These are phyloP conservation scores for Mizuhopecten yessoensis DNA, from an alignment of 1,140 invertebrate species.

Conservation along the genomic window DNA sequence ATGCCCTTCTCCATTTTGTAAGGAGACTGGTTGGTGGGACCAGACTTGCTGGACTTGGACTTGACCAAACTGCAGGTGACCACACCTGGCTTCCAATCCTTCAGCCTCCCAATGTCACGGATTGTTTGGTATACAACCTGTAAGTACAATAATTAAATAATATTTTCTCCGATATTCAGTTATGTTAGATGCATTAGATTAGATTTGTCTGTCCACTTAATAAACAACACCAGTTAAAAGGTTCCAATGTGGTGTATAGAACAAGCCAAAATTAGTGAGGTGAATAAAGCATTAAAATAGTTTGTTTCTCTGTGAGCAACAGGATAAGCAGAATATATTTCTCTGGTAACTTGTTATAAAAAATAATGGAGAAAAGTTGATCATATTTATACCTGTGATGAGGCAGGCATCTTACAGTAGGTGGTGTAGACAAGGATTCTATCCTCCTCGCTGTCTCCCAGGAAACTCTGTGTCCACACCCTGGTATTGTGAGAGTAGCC, in stretches of 20 bases:
- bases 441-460: conserved; percentile 59
- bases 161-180: too few relatives aligned
- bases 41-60: not conserved
- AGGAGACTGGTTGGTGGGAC: conserved; percentile 6
- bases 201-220: too few relatives aligned
- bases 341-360: too few relatives aligned
- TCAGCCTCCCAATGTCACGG: conserved; percentile 50
- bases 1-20: conserved; percentile 9
- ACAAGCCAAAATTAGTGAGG: too few relatives aligned
- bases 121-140: conserved; percentile 55
- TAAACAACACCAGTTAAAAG: too few relatives aligned
- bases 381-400: conserved; percentile 73
- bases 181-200: too few relatives aligned
- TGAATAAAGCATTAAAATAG: too few relatives aligned
- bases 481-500: conserved; percentile 68
- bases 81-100: conserved; percentile 59
- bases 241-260: too few relatives aligned
- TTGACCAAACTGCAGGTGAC: conserved; percentile 42
- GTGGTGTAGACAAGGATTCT: conserved; percentile 70
- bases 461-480: conserved; percentile 75
- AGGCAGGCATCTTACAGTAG: conserved; percentile 70
- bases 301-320: too few relatives aligned
- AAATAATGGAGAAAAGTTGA: too few relatives aligned
- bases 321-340: too few relatives aligned
- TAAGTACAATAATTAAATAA: not conserved